Evolutionary conservation across 2,113 vertebrate species (phyloP).

Genomic region (Sarotherodon lohbergeri): DNA sequence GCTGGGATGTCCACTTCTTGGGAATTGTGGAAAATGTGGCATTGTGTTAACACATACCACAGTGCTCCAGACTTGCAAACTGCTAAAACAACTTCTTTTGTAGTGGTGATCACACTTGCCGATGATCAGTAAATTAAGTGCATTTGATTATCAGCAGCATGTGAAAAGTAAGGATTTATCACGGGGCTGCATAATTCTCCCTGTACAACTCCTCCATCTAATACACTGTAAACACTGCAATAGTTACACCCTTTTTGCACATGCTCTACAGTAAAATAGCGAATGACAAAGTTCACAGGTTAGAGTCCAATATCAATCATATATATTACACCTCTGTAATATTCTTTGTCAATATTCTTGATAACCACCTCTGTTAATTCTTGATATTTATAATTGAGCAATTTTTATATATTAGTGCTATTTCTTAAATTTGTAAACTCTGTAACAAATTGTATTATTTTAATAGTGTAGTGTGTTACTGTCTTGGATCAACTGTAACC

Average conservation of each 20-base stretch:
- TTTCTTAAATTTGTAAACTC: neutral
- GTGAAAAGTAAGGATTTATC: neutral
- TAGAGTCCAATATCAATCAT: neutral
- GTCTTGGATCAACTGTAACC: neutral
- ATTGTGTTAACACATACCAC: neutral
- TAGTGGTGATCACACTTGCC: neutral
- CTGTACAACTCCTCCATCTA: neutral
- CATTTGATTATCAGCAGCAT: neutral
- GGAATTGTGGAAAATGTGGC: neutral
- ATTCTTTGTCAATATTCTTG: neutral
- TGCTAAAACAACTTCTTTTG: neutral
- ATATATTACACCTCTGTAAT: neutral
- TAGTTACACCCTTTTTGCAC: neutral
- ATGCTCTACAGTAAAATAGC: accelerated
- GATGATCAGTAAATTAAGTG: neutral
- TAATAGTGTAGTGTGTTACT: neutral
- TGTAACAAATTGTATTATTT: neutral
- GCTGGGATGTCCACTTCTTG: neutral
- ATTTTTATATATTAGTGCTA: neutral
- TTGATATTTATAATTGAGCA: neutral
- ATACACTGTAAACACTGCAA: neutral
- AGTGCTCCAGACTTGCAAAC: neutral
- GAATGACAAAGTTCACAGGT: neutral
- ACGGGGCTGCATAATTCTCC: neutral
- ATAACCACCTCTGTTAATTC: neutral